A percentile compares a stretch with the other conserved stretches of the same genome.
Evolutionary conservation across 2,797 vertebrate species (phyloP).

Genomic region (Gymnothorax javanicus): DNA sequence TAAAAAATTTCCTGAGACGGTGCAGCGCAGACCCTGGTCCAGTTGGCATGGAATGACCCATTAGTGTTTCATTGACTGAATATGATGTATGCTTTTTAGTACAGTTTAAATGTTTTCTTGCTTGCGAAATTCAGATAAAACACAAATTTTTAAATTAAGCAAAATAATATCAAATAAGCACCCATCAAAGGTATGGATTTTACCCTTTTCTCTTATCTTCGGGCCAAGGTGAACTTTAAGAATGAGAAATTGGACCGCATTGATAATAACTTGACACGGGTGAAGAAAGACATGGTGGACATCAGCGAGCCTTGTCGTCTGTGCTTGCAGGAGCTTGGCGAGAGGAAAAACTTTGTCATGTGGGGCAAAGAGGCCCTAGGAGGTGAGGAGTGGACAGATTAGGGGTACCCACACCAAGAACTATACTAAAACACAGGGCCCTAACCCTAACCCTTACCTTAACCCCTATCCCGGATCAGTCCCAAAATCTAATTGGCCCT

Average conservation of each 20-base stretch:
- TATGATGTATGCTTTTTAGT: background rate
- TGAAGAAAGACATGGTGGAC: constrained; percentile 76
- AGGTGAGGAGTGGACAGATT: constrained; percentile 68
- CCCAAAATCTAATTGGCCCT: no score
- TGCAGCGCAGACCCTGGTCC: no score
- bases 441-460: no score
- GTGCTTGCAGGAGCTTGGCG: constrained; percentile 78
- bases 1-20: no score
- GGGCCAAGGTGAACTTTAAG: constrained; percentile 74
- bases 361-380: constrained; percentile 89
- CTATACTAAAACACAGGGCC: no score
- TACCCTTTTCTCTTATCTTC: constrained; percentile 28
- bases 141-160: no score
- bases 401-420: no score
- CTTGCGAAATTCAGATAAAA: background rate
- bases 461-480: no score
- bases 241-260: constrained; percentile 78
- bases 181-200: background rate
- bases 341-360: constrained; percentile 75
- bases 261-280: constrained; percentile 77
- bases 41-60: no score
- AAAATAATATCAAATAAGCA: background rate
- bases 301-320: constrained; percentile 72
- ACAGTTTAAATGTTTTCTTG: background rate
- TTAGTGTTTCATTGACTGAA: background rate